Evolutionary conservation across 2,113 vertebrate species (phyloP), one percentile per base, ranked within the genome.

Genomic region (Pao palembangensis): DNA sequence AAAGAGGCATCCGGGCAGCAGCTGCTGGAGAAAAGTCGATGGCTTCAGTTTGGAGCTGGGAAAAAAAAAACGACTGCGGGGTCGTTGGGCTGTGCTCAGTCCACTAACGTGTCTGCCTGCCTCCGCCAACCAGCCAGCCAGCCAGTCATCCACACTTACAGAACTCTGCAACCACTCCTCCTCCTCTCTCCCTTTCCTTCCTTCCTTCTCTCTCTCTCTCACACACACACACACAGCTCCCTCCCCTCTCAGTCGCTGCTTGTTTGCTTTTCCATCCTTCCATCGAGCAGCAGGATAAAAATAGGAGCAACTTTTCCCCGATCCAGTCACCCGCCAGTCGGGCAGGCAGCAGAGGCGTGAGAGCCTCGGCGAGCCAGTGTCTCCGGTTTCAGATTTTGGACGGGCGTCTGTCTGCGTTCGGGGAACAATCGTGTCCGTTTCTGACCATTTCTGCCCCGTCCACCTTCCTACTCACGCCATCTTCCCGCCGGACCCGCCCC

Each of bases 271-370:
- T 85, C 78, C 69, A 72, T 80, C 73, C 75, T 48, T 81, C 73
- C 64, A 75, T 82, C 57, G 16, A 69, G 75, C 79, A 12, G 83
- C 70, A 75, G 69, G 62, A 79, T 86, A 87, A 87, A 87, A 87
- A 86, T 86, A 86, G 82, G 58, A 69, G 60, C 31, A 31, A 67
- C 74, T 83, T 84, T 60, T 75, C 71, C 63, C 73, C 21, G 58
- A 75, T 72, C 80, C 68, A 79, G 53, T 69, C 31, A 10, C 78
- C 66, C 46, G 20, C 53, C 75, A 75, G 58, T 58, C 48, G 44
- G 65, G 54, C 68, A 63, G 64, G 31, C 65, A 66, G 25, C 21
- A 3, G 21, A 23, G 21, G 3, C 21, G n/a, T n/a, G 21, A 23
- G 2, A 28, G 25, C 25, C 25, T 6, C 25, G 44, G 64, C 28